Conservation (phyloP, 1,140 invertebrate genomes). For the Condylostylus longicornis region DNA sequence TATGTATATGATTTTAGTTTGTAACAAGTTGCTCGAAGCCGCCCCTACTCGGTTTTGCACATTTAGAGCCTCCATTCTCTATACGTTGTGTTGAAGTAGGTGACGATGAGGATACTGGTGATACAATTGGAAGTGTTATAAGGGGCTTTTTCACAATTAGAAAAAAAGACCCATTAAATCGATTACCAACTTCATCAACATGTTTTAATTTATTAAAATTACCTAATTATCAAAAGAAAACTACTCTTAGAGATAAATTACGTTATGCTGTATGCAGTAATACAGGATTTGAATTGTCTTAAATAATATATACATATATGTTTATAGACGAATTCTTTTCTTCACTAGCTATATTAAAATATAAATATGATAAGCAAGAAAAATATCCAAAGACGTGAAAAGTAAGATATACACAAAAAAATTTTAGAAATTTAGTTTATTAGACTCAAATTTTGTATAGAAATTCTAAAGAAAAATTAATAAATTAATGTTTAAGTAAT, state of each 20-base stretch:
- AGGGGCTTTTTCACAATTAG: slow-evolving; percentile 95
- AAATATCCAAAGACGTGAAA: too few species aligned
- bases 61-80: slow-evolving; percentile 96
- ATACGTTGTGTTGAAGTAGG: slow-evolving; percentile 98
- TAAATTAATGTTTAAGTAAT: too few species aligned
- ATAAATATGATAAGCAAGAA: too few species aligned
- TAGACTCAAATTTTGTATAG: too few species aligned
- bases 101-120: slow-evolving; percentile 86
- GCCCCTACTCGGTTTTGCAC: slow-evolving; percentile 90
- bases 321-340: too few species aligned
- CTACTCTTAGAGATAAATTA: slow-evolving; percentile 86
- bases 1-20: slow-evolving; percentile 66
- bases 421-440: too few species aligned
- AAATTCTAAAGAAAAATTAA: too few species aligned
- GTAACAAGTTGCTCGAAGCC: slow-evolving; percentile 94
- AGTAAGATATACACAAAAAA: too few species aligned
- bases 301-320: slow-evolving; percentile 29
- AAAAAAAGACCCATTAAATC: slow-evolving; percentile 86
- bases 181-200: slow-evolving; percentile 94
- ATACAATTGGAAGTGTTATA: slow-evolving; percentile 66
- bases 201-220: slow-evolving; percentile 98
- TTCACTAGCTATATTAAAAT: too few species aligned
- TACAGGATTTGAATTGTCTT: slow-evolving; percentile 95
- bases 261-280: slow-evolving; percentile 95
- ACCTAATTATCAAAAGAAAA: slow-evolving; percentile 96